Evolutionary conservation across 2,888 invertebrate genomes (phyloP).

Genomic region (Eucriotettix oculatus): DNA sequence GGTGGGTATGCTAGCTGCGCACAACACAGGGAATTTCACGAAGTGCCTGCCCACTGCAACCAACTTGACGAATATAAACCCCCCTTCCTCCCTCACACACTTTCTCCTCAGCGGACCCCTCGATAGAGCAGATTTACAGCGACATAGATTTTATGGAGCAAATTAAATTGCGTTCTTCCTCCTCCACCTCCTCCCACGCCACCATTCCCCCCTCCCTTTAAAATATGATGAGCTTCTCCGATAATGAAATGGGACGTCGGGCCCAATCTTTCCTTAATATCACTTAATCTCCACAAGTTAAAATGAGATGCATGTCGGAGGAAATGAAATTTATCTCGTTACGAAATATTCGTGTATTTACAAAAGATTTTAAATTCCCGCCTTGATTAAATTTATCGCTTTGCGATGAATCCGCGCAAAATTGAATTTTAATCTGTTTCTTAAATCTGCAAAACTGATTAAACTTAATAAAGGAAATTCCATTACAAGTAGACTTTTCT

Average conservation of each 20-base stretch:
- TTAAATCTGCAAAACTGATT: no score
- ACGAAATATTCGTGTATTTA: neutral
- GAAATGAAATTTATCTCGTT: neutral
- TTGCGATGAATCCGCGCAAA: no score
- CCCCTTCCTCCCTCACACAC: neutral
- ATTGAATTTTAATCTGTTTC: no score
- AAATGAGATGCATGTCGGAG: neutral
- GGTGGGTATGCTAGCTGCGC: neutral
- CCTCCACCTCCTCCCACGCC: slow-evolving; percentile 19
- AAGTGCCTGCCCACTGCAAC: neutral
- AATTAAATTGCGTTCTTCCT: slow-evolving; percentile 1
- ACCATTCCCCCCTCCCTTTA: slow-evolving; percentile 25
- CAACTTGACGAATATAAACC: neutral
- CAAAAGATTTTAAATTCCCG: no score
- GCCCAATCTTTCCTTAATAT: neutral
- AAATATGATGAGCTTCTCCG: slow-evolving; percentile 32
- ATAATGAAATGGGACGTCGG: slow-evolving; percentile 25
- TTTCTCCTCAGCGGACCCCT: neutral
- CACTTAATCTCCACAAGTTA: neutral
- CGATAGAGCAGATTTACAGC: slow-evolving; percentile 1
- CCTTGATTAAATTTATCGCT: no score
- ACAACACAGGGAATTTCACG: neutral
- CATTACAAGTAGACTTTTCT: no score
- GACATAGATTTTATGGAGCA: slow-evolving; percentile 1
- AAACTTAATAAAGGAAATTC: no score